A percentile compares a stretch with the other conserved stretches of the same genome.
phyloP scores from a whole-genome alignment of 1,140 invertebrate genomes.

The Philaenus spumarius region DNA sequence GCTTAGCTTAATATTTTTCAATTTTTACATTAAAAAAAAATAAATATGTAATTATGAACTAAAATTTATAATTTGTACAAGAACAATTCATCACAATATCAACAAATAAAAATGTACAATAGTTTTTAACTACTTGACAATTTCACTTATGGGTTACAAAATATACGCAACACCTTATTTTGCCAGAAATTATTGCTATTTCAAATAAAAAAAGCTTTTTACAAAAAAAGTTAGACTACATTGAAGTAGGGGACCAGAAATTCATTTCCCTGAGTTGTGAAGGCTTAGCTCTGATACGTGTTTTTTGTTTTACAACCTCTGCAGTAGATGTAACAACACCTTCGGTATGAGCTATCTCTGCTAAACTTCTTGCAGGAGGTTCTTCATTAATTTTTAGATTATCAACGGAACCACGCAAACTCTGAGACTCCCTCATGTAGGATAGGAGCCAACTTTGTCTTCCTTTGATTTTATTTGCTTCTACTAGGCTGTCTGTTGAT shows the following conservation, averaged over 20 bases:
- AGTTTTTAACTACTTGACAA: too few species aligned
- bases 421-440: constrained; percentile 5
- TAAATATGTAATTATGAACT: too few species aligned
- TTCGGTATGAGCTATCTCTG: background rate
- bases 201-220: too few species aligned
- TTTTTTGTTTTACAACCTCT: background rate
- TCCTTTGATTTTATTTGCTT: background rate
- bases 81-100: too few species aligned
- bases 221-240: constrained; percentile 44
- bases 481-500: background rate
- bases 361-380: background rate
- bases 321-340: background rate
- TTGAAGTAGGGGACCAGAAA: constrained; percentile 75
- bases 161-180: too few species aligned
- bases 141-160: too few species aligned
- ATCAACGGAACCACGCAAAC: constrained; percentile 4
- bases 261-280: constrained; percentile 73
- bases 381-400: constrained; percentile 11
- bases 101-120: too few species aligned
- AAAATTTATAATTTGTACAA: too few species aligned
- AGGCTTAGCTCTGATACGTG: constrained; percentile 49
- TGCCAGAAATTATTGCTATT: too few species aligned
- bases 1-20: too few species aligned
- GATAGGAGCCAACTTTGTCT: constrained; percentile 8
- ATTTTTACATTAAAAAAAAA: too few species aligned